Percentiles rank a stretch among this genome's conserved stretches.
These are phyloP conservation scores for Sebastes cheni DNA, from an alignment of 2,797 vertebrate species.

Conservation along the genomic window DNA sequence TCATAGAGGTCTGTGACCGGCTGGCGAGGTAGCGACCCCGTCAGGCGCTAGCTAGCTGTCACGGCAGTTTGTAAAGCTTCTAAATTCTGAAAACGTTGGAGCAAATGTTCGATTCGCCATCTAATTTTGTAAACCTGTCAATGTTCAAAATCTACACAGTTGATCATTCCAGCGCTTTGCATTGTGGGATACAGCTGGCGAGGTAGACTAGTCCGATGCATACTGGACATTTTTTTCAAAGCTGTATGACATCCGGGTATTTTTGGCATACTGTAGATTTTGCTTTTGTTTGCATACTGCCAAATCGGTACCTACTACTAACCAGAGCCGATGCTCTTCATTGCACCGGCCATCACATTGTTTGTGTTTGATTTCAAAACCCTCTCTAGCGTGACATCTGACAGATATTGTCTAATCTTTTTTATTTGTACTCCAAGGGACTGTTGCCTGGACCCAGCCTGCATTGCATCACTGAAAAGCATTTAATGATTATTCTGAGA, in stretches of 20 bases:
- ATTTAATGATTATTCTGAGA: slow-evolving; percentile 58
- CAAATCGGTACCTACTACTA: not conserved
- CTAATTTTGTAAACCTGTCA: too few species aligned
- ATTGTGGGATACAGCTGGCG: not conserved
- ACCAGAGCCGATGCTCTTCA: not conserved
- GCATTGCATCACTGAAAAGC: slow-evolving; percentile 60
- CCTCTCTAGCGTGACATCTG: not conserved
- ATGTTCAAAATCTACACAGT: too few species aligned
- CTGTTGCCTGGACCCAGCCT: slow-evolving; percentile 38
- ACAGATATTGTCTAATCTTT: slow-evolving; percentile 21
- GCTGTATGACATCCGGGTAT: not conserved
- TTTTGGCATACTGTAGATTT: not conserved
- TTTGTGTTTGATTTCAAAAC: not conserved
- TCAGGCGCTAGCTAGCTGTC: too few species aligned
- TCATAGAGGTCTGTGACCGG: too few species aligned
- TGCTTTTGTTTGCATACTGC: too few species aligned
- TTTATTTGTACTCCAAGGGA: slow-evolving; percentile 31
- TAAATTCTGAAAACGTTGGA: too few species aligned
- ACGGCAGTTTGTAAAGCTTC: too few species aligned
- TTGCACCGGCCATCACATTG: not conserved
- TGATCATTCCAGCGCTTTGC: not conserved
- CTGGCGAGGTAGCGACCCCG: too few species aligned
- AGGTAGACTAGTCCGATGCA: not conserved
- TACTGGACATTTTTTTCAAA: too few species aligned
- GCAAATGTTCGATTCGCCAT: too few species aligned